A percentile compares a stretch with the other conserved stretches of the same genome.
Evolutionary conservation across 2,888 invertebrate species (phyloP).

Genomic region (Apotomis turbidana): DNA sequence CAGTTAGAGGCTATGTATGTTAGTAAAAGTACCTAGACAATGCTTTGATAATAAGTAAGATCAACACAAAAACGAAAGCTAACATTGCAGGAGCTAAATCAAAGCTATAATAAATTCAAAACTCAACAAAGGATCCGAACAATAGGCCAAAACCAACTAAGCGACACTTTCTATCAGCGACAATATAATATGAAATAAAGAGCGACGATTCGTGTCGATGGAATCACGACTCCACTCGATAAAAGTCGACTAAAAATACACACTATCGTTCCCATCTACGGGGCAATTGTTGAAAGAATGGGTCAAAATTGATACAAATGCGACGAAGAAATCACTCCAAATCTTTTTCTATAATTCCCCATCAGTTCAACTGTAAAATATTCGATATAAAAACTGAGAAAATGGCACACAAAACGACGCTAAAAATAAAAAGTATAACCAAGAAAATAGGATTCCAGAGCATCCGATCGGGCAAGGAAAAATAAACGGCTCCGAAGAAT

Average conservation of each 20-base stretch:
- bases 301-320: slow-evolving; percentile 39
- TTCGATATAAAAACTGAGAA: not conserved
- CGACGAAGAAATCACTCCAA: slow-evolving; percentile 31
- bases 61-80: slow-evolving; percentile 34
- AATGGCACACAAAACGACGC: slow-evolving; percentile 15
- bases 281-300: slow-evolving; percentile 37
- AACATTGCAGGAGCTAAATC: slow-evolving; percentile 25
- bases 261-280: slow-evolving; percentile 35
- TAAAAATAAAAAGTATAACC: slow-evolving; percentile 18
- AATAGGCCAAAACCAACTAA: slow-evolving; percentile 62
- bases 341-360: slow-evolving; percentile 30
- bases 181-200: slow-evolving; percentile 63
- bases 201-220: slow-evolving; percentile 61
- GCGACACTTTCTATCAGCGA: slow-evolving; percentile 67
- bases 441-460: slow-evolving; percentile 30
- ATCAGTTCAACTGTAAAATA: not conserved
- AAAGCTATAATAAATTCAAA: slow-evolving; percentile 30
- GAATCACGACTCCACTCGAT: slow-evolving; percentile 66
- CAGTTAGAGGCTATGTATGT: not conserved
- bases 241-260: slow-evolving; percentile 46
- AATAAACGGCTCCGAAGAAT: slow-evolving; percentile 21
- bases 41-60: slow-evolving; percentile 24
- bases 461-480: slow-evolving; percentile 11
- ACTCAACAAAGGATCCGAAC: slow-evolving; percentile 38
- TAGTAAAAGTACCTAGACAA: slow-evolving; percentile 9